A percentile compares a stretch with the other conserved stretches of the same genome.
These are phyloP conservation scores for Gymnodraco acuticeps DNA, from an alignment of 2,797 vertebrate species.

Conservation along the genomic window DNA sequence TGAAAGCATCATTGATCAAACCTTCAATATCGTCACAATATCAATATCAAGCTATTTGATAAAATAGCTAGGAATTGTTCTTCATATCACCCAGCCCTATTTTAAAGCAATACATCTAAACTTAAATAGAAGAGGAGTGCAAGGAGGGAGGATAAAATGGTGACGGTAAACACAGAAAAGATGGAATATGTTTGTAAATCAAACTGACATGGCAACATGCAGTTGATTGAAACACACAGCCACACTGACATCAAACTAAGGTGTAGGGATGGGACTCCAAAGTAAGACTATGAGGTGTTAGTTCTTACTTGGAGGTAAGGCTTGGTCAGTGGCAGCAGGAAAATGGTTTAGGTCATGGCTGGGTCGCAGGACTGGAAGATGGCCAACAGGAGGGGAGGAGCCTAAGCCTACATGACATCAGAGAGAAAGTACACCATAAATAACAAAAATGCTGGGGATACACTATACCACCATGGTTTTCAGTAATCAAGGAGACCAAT, in stretches of 20 bases:
- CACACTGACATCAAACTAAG: constrained; percentile 22
- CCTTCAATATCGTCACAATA: too few relatives aligned
- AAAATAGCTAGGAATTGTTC: too few relatives aligned
- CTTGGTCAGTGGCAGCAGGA: constrained; percentile 93
- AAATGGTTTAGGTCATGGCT: constrained; percentile 93
- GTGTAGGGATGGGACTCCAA: constrained; percentile 59
- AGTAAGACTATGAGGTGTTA: constrained; percentile 69
- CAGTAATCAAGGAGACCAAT: too few relatives aligned
- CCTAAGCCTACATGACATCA: constrained; percentile 90
- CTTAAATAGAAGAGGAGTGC: neutral
- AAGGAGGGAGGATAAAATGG: neutral
- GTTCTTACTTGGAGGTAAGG: constrained; percentile 99
- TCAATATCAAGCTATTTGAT: too few relatives aligned
- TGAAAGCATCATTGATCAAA: too few relatives aligned
- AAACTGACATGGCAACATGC: constrained; percentile 38
- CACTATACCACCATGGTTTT: constrained; percentile 3
- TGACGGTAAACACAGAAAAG: constrained; percentile 16
- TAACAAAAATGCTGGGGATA: constrained; percentile 28
- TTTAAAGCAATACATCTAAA: neutral
- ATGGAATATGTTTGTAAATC: constrained; percentile 28
- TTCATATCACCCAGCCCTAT: too few relatives aligned
- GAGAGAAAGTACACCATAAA: constrained; percentile 76
- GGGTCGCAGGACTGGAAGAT: constrained; percentile 93
- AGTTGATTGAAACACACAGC: constrained; percentile 13
- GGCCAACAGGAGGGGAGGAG: constrained; percentile 89